Evolutionary conservation across 2,888 invertebrate genomes (phyloP), one percentile per base, ranked within the genome.

Genomic region (Noctua janthe): DNA sequence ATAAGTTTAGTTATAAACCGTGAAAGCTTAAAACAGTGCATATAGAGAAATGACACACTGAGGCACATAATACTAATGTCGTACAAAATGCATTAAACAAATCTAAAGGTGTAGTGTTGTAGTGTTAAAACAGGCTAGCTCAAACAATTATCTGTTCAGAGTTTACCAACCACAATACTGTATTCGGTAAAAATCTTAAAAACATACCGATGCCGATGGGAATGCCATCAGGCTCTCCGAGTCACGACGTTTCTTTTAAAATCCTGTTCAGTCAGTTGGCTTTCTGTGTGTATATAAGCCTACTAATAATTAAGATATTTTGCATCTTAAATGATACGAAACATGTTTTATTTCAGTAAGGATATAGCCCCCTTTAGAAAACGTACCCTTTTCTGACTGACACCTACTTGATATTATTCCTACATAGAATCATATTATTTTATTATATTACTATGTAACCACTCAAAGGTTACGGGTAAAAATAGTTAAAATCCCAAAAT

Each of bases 91-190:
- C 35, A 66, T 5, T 66, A 20, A 66, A 8, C 29, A 39, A 39
- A 4, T 10, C 35, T 10, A 10, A 20, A 39, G 3, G 8, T 67
- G 3, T 13, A 47, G 23, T 1, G 29, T 67, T 23, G 23, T 23
- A 67, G 2, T 23, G 67, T 67, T 67, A 20, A 64, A 73, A 71
- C 7, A n/a, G 39, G 23, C 39, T 49, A 84, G 69, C 62, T 73
- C 56, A 79, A 84, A 79, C 17, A 54, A 82, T 51, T 23, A 49
- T 56, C 11, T 66, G 8, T 54, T 47, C 66, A 29, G 20, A 56
- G 15, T 56, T 56, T 17, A 72, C 11, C 71, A 47, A 62, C 80
- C 29, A 51, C 29, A 49, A 69, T 59, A 29, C 13, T 13, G 15
- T 29, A 29, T 29, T 35, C 62, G 29, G 17, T 62, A 29, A 62